phyloP scores from a whole-genome alignment of 2,797 vertebrate species.

The Momotus momota region DNA sequence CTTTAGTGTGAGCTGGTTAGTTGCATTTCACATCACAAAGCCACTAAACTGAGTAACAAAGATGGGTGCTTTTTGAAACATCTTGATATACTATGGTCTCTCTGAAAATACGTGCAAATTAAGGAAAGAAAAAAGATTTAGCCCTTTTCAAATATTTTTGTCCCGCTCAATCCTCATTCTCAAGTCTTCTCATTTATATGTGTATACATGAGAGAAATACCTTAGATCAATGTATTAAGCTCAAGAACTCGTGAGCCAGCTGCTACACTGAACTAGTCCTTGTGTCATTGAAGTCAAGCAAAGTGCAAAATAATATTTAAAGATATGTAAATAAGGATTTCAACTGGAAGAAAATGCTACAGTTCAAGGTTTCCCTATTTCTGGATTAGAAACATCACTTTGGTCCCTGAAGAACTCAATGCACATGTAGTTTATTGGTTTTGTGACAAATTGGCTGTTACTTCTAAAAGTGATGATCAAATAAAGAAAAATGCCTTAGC shows the following conservation, averaged over 20 bases:
- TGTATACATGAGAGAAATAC: background rate
- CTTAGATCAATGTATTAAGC: background rate
- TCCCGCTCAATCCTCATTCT: background rate
- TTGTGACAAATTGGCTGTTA: background rate
- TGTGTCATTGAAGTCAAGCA: background rate
- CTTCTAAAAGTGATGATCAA: background rate
- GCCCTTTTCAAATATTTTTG: constrained; percentile 21
- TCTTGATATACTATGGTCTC: background rate
- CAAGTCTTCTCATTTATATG: constrained; percentile 11
- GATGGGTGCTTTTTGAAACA: background rate
- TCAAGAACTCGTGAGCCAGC: background rate
- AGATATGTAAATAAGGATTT: background rate
- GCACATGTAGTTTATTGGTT: background rate
- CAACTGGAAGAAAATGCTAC: background rate
- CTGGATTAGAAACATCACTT: background rate
- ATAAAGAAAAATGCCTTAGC: background rate
- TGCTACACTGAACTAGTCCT: background rate
- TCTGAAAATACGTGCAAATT: background rate
- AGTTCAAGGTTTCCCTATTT: background rate
- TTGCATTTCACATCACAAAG: background rate
- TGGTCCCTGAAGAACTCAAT: background rate
- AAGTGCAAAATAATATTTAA: background rate
- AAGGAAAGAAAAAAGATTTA: background rate
- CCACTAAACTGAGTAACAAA: background rate
- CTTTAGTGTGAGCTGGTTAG: background rate